Conservation (phyloP, 2,113 vertebrate species). For the Ornithorhynchus anatinus region DNA sequence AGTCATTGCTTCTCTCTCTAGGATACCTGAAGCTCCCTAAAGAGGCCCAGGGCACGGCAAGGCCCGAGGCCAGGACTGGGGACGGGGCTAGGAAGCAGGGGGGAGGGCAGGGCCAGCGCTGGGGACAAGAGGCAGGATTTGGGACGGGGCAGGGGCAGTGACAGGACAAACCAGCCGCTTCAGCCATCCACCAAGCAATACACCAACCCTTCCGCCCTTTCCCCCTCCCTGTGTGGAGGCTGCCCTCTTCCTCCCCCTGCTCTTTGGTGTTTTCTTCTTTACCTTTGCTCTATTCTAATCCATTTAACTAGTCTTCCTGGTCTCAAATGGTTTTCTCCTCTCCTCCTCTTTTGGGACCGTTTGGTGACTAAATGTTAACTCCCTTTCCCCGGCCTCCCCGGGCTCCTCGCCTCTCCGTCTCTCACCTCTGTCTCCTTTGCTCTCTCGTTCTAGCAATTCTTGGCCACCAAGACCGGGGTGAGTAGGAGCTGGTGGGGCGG, state of each 20-base stretch:
- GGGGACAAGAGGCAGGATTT: not conserved
- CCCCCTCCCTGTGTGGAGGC: conserved; percentile 53
- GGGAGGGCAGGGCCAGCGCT: not conserved
- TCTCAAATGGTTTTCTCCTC: conserved; percentile 47
- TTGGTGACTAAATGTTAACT: conserved; percentile 63
- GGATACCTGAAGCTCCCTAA: conserved; percentile 40
- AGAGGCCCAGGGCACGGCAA: not conserved
- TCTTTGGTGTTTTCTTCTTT: conserved; percentile 58
- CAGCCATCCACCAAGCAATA: conserved; percentile 25
- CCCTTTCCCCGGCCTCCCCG: conserved; percentile 63
- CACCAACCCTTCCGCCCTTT: conserved; percentile 45
- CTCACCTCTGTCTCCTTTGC: conserved; percentile 55
- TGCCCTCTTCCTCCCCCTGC: conserved; percentile 57
- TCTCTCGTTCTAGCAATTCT: conserved; percentile 72
- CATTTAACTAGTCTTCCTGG: conserved; percentile 65
- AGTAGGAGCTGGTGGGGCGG: conserved; percentile 51
- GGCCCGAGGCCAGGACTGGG: no score
- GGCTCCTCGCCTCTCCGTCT: conserved; percentile 33
- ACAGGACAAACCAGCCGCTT: conserved; percentile 37
- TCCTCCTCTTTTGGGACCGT: conserved; percentile 22
- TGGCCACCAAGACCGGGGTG: conserved; percentile 89
- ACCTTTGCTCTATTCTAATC: conserved; percentile 59
- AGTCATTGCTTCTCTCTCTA: conserved; percentile 50
- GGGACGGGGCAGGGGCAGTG: not conserved
- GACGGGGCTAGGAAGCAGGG: not conserved